Percentiles rank a stretch among this genome's conserved stretches.
Conservation (phyloP, 2,113 vertebrate species). For the Malurus cyaneus region DNA sequence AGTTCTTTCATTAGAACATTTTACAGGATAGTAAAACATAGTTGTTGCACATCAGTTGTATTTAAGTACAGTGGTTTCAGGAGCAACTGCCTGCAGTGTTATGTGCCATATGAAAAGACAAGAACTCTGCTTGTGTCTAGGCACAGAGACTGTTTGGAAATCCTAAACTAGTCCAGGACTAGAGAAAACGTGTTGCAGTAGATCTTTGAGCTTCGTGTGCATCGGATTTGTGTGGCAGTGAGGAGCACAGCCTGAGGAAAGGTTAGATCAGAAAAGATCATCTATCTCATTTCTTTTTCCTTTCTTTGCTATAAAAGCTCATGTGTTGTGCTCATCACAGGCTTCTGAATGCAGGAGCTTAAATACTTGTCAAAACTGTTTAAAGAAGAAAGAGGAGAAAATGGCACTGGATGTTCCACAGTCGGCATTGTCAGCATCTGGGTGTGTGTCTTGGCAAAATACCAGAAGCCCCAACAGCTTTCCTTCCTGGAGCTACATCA, state of each 20-base stretch:
- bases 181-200: neutral
- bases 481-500: neutral
- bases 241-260: neutral
- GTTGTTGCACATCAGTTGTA: slow-evolving; percentile 22
- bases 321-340: neutral
- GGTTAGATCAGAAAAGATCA: neutral
- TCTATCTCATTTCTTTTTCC: neutral
- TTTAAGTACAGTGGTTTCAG: slow-evolving; percentile 16
- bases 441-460: neutral
- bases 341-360: neutral
- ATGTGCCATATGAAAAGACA: neutral
- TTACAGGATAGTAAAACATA: neutral
- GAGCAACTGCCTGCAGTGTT: neutral
- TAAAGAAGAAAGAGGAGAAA: neutral
- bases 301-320: neutral
- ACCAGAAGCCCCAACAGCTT: neutral
- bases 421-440: neutral
- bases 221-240: rapidly evolving
- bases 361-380: neutral
- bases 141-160: neutral
- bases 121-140: neutral
- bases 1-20: neutral
- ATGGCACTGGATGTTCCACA: neutral
- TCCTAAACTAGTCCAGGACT: neutral
- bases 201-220: rapidly evolving